A percentile compares a stretch with the other conserved stretches of the same genome.
phyloP scores from a whole-genome alignment of 2,113 vertebrate species.

The Penelope pileata region DNA sequence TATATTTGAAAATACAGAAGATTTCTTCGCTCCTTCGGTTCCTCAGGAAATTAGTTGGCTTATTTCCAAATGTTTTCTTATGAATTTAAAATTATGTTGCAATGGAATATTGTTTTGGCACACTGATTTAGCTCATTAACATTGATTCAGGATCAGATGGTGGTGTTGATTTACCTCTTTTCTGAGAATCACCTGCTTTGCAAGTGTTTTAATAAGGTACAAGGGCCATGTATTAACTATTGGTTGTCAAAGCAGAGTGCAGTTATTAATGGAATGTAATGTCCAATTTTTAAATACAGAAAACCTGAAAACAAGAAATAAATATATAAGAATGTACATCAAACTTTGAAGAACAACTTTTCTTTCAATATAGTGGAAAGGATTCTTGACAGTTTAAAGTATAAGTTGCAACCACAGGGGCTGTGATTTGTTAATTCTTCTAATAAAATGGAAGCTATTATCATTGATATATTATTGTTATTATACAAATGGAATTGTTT shows the following conservation, averaged over 20 bases:
- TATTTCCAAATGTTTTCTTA: constrained; percentile 30
- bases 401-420: neutral
- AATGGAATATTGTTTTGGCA: neutral
- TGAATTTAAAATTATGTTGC: neutral
- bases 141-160: neutral
- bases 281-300: neutral
- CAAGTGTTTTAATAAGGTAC: neutral
- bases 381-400: neutral
- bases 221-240: neutral
- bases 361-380: neutral
- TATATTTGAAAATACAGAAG: neutral
- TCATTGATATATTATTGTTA: neutral
- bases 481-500: neutral
- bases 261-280: neutral
- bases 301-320: neutral
- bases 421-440: neutral
- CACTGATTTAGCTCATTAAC: neutral
- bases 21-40: constrained; percentile 24
- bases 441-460: neutral
- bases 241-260: neutral
- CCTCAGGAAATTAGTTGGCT: constrained; percentile 37
- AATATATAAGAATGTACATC: neutral
- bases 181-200: neutral
- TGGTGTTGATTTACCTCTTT: constrained; percentile 5
- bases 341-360: neutral